Conservation (phyloP, 2,888 invertebrate species). For the Meteorus cinctellus region DNA sequence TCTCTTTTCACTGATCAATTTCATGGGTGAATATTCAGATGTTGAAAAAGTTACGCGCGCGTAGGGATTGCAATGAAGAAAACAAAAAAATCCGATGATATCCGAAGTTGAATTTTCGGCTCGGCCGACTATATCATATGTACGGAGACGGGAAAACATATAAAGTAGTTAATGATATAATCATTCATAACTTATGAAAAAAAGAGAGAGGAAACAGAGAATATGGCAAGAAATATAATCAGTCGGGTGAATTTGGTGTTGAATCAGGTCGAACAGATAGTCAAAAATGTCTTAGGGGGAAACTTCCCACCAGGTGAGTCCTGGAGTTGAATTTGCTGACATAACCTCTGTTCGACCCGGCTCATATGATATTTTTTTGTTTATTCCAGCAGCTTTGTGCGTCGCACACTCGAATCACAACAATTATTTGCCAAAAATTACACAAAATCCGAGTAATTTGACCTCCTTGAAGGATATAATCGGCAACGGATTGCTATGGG, state of each 20-base stretch:
- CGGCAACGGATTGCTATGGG: slow-evolving; percentile 86
- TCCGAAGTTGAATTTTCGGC: too few relatives aligned
- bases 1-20: too few relatives aligned
- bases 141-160: too few relatives aligned
- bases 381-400: slow-evolving; percentile 61
- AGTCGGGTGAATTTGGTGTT: slow-evolving; percentile 70
- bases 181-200: too few relatives aligned
- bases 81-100: too few relatives aligned
- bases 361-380: not conserved
- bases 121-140: too few relatives aligned
- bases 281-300: slow-evolving; percentile 67
- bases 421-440: slow-evolving; percentile 45
- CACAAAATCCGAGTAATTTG: slow-evolving; percentile 57
- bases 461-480: slow-evolving; percentile 80
- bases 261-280: slow-evolving; percentile 72
- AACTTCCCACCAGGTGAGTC: slow-evolving; percentile 74
- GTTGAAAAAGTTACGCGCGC: too few relatives aligned
- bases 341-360: not conserved
- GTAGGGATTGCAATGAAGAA: too few relatives aligned
- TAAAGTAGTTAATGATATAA: too few relatives aligned
- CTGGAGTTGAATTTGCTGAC: not conserved
- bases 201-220: too few relatives aligned
- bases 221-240: slow-evolving; percentile 67
- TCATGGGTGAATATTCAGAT: too few relatives aligned
- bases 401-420: slow-evolving; percentile 58